Conservation (phyloP, 2,797 vertebrate species). For the Picus viridis region DNA sequence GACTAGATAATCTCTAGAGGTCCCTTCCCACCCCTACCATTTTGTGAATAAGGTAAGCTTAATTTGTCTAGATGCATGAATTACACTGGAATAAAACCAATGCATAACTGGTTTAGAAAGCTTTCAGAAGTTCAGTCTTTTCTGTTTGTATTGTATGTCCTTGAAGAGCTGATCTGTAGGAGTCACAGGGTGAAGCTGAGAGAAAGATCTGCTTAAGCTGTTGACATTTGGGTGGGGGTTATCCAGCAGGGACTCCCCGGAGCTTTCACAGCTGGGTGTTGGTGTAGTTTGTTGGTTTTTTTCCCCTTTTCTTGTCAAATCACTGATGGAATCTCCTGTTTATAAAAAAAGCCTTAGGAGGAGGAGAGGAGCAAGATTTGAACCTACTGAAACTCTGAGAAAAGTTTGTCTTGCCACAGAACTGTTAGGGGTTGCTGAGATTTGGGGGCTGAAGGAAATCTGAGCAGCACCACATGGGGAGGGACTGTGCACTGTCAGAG, state of each 20-base stretch:
- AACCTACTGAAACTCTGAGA: not conserved
- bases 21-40: not conserved
- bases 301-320: not conserved
- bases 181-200: not conserved
- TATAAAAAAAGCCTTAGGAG: not conserved
- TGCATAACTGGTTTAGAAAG: not conserved
- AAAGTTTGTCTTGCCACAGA: not conserved
- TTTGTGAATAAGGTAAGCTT: not conserved
- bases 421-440: not conserved
- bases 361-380: not conserved
- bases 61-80: not conserved
- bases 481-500: not conserved
- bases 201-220: not conserved
- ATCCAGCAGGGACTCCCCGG: not conserved
- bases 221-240: not conserved
- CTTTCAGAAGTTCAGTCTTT: not conserved
- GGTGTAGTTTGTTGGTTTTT: not conserved
- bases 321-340: not conserved
- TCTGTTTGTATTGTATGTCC: not conserved
- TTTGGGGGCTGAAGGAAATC: not conserved
- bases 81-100: not conserved
- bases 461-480: fast-evolving
- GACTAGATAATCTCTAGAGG: not conserved
- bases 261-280: not conserved
- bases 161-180: not conserved